phyloP scores from a whole-genome alignment of 2,888 invertebrate species.

The Biston stratarius region DNA sequence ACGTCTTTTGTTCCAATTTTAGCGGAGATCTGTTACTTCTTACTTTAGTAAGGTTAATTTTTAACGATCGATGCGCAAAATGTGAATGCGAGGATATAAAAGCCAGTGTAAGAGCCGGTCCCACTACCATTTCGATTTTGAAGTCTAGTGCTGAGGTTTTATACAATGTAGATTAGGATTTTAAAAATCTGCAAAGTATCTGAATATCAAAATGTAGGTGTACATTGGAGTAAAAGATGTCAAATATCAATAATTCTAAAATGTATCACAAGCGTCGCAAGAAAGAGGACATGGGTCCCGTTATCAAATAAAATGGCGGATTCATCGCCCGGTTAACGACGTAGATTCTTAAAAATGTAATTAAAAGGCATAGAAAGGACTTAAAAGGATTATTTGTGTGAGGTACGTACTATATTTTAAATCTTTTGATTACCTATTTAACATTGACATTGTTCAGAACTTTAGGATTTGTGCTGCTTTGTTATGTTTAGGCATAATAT shows the following conservation, averaged over 20 bases:
- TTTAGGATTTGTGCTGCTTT: slow-evolving; percentile 46
- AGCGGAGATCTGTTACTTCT: slow-evolving; percentile 1
- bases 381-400: slow-evolving; percentile 55
- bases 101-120: slow-evolving; percentile 43
- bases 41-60: slow-evolving; percentile 33
- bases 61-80: slow-evolving; percentile 37
- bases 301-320: slow-evolving; percentile 69
- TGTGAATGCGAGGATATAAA: slow-evolving; percentile 57
- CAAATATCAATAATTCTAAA: slow-evolving; percentile 43
- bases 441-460: not conserved
- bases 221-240: slow-evolving; percentile 45
- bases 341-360: slow-evolving; percentile 57
- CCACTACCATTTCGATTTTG: slow-evolving; percentile 59
- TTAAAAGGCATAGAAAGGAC: slow-evolving; percentile 52
- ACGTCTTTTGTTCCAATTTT: not conserved
- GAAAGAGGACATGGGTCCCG: slow-evolving; percentile 57
- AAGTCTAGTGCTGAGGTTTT: slow-evolving; percentile 65
- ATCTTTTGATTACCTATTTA: slow-evolving; percentile 16
- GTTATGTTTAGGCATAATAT: slow-evolving; percentile 30
- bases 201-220: slow-evolving; percentile 55
- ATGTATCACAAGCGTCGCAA: slow-evolving; percentile 55
- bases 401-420: slow-evolving; percentile 62
- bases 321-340: slow-evolving; percentile 72
- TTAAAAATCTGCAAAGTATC: slow-evolving; percentile 16
- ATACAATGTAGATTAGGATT: slow-evolving; percentile 38